phyloP scores from a whole-genome alignment of 2,888 invertebrate species.

The Aradus depressus region DNA sequence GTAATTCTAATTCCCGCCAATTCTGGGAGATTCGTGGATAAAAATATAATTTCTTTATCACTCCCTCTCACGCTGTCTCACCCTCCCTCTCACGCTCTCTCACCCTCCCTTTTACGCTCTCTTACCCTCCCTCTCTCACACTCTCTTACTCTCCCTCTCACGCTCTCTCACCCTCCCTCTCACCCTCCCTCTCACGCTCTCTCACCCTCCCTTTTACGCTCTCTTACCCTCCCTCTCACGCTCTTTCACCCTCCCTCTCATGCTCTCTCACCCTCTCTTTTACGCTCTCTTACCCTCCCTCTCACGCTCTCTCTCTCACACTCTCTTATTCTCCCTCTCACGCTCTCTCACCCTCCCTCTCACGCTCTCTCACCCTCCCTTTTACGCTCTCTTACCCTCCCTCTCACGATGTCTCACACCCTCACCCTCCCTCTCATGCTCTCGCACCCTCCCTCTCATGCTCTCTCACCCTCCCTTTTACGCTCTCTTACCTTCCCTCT shows the following conservation, averaged over 20 bases:
- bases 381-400: background rate
- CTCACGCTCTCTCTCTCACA: background rate
- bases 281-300: background rate
- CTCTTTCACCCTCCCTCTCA: background rate
- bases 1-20: too few relatives aligned
- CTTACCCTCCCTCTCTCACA: background rate
- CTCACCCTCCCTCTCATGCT: background rate
- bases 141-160: background rate
- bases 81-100: background rate
- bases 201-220: background rate
- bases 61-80: background rate
- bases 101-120: background rate
- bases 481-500: background rate
- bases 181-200: background rate
- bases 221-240: background rate
- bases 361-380: background rate
- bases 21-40: background rate
- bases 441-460: background rate
- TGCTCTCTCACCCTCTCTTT: background rate
- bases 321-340: background rate
- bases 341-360: background rate
- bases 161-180: background rate
- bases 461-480: background rate
- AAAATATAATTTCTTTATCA: background rate
- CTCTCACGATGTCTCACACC: background rate